Base-by-base conservation (phyloP, 92 coral and sea anemone species). In the Epizoanthus stellaris region DNA sequence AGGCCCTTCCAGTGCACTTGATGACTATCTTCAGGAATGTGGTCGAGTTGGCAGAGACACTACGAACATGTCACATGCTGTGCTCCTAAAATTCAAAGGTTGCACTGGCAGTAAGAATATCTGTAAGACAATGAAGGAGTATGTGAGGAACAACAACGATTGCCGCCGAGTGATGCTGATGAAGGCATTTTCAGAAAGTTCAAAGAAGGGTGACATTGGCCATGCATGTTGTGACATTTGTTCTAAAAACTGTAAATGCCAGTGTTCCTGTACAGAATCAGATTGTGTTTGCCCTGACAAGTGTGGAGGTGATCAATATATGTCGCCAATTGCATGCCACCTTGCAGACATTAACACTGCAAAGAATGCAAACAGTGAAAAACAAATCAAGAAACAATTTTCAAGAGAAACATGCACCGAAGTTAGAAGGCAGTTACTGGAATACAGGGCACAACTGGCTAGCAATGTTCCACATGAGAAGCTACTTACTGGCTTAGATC, bases 151-250 rank as follows among this genome's bases (percentile, higher is more conserved):
- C 68, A 49, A 53, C 0, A 72, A 54, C 4, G 3, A 12, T 0
- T 90, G 93, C 56, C 63, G 88, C 6, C 23, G 93, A 53, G 52
- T 34, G 12, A 20, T 90, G 43, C 79, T 91, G 0, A n/a, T 88
- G 23, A 42, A 23, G 16, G 9, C 45, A 23, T 91, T 91, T 39
- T 15, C 38, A 6, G 13, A 65, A 7, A 40, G 15, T 61, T 23
- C 82, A 4, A 12, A 68, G 53, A 65, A 66, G 54, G 53, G 61
- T 42, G 60, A 0, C 20, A 63, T 80, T 4, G 19, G 45, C 8
- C 90, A 88, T 81, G 14, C 87, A 0, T 91, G 92, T 30, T 91
- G 94, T 85, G 94, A 91, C 57, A 76, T 91, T 16, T 91, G 94
- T 81, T 72, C 91, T 3, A 20, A 16, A 53, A 49, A 45, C 5